These are phyloP conservation scores for Lasiurus cinereus DNA, from an alignment of 2,113 vertebrate species.

Conservation along the genomic window DNA sequence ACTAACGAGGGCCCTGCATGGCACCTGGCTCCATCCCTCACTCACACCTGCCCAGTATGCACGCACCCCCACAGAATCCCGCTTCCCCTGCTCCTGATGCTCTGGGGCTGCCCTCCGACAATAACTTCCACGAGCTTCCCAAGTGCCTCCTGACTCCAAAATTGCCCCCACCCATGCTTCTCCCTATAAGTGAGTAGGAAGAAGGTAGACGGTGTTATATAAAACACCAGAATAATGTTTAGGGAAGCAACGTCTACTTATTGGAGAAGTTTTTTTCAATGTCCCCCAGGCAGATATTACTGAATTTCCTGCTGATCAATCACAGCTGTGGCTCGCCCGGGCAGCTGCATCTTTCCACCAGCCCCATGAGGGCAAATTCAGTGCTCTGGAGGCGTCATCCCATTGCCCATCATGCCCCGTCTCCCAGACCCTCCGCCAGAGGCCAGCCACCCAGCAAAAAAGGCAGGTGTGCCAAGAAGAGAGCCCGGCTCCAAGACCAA, in stretches of 20 bases:
- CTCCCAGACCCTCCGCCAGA: neutral
- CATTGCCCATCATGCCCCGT: neutral
- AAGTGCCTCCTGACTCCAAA: neutral
- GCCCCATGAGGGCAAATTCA: neutral
- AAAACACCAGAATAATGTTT: neutral
- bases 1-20: accelerated
- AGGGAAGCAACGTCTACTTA: neutral
- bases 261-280: neutral
- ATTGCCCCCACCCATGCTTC: neutral
- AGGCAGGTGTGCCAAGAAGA: neutral
- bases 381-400: too few species aligned
- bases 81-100: neutral
- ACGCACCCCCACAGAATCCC: neutral
- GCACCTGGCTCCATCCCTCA: neutral
- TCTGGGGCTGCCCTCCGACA: neutral
- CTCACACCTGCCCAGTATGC: neutral
- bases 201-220: neutral
- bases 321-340: neutral
- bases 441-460: neutral
- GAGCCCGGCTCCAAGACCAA: neutral
- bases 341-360: neutral
- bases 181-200: neutral
- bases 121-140: conserved; percentile 16
- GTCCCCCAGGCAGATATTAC: neutral
- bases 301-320: neutral